Evolutionary conservation across 2,113 vertebrate genomes (phyloP).

Genomic region (Connochaetes taurinus): DNA sequence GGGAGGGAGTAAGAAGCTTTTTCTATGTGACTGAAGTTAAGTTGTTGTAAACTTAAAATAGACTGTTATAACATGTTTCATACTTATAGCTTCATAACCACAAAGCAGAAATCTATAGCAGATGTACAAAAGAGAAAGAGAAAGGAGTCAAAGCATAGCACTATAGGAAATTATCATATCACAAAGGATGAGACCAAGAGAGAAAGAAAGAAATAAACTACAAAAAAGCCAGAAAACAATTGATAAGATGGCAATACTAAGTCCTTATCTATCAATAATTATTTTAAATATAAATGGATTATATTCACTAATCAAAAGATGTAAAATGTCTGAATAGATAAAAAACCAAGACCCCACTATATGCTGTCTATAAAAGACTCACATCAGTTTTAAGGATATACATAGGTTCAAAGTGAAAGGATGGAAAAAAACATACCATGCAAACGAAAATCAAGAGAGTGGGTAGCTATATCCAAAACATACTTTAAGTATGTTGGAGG

Average conservation of each 20-base stretch:
- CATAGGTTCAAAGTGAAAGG: not conserved
- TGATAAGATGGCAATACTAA: not conserved
- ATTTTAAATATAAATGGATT: not conserved
- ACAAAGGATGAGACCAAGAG: not conserved
- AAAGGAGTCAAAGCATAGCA: not conserved
- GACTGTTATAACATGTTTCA: not conserved
- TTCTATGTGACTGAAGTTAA: not conserved
- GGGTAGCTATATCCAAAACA: not conserved
- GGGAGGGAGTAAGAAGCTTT: not conserved
- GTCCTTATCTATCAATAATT: not conserved
- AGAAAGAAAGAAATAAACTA: not conserved
- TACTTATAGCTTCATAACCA: not conserved
- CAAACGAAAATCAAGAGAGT: not conserved
- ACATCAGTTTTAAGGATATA: not conserved
- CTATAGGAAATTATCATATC: not conserved
- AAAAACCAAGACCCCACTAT: not conserved
- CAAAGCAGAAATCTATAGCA: not conserved
- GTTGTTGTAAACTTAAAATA: not conserved
- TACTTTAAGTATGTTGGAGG: not conserved
- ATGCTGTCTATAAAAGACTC: not conserved
- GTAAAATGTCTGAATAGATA: not conserved
- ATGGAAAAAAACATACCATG: not conserved
- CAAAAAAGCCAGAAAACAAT: not conserved
- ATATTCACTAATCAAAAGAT: not conserved
- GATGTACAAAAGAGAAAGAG: not conserved